These are phyloP conservation scores for Cichladusa arquata DNA, from an alignment of 2,113 vertebrate species.

Conservation along the genomic window DNA sequence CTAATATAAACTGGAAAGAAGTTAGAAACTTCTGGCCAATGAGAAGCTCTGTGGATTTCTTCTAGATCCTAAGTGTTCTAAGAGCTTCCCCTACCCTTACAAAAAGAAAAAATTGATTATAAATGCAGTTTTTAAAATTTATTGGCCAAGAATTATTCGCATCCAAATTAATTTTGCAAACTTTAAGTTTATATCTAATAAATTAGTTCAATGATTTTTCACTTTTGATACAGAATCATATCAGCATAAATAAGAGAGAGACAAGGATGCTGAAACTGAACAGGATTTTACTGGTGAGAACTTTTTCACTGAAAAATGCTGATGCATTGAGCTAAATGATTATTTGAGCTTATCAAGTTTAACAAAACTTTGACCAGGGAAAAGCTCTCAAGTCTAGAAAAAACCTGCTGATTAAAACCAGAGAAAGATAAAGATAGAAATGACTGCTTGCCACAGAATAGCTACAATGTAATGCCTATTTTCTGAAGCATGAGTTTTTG, in stretches of 20 bases:
- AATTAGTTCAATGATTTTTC: neutral
- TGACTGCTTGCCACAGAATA: neutral
- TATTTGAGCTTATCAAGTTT: neutral
- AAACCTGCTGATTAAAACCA: neutral
- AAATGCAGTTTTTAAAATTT: neutral
- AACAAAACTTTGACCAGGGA: neutral
- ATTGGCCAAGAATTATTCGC: neutral
- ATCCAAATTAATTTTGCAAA: neutral
- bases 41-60: neutral
- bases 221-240: neutral
- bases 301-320: neutral
- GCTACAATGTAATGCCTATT: neutral
- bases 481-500: neutral
- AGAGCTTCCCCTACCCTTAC: neutral
- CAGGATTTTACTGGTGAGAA: neutral
- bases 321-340: neutral
- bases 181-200: neutral
- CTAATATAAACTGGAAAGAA: neutral
- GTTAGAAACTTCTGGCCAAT: neutral
- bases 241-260: neutral
- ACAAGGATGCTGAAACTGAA: neutral
- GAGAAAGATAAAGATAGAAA: neutral
- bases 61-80: neutral
- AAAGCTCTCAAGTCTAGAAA: neutral
- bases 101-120: neutral